Evolutionary conservation across 1,140 invertebrate species (phyloP), one percentile per base, ranked within the genome.

Genomic region (Rhopalosiphum padi): DNA sequence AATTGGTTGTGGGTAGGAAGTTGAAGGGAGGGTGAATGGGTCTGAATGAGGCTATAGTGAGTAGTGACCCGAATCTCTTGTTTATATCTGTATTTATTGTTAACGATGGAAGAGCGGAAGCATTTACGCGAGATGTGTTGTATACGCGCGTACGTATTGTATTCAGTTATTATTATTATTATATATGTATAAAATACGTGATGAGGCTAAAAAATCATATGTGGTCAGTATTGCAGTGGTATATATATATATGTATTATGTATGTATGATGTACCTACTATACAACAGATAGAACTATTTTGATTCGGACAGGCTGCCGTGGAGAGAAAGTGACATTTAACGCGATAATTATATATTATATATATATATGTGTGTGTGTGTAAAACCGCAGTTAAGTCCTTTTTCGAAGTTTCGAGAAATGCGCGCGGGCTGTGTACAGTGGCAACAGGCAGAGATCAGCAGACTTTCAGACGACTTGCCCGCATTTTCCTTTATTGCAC

Each of bases 241-340:
- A 46, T 46, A 85, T 41, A 25, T 23, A 41, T 87, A 35, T 0
- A 1, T n/a, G 43, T 46, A 46, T 46, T 46, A 85, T 41, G 5
- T 23, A 41, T 87, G 46, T n/a, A 85, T 25, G 43, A 87, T 87
- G 3, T 23, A 43, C 11, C 25, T 68, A 68, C 82, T 86, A 51
- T 51, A 41, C 23, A 41, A 43, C 37, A 41, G 11, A 51, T 21
- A 18, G 15, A 51, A 51, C 18, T 89, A 35, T 89, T 89, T 89
- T 89, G 88, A 89, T 15, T 55, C 23, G 88, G 35, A 37, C 51
- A 11, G 88, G 41, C 48, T 89, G 48, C 25, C 22, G 51, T 11
- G 88, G 51, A 89, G 88, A 89, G 88, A 89, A 89, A 89, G 88
- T 89, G 88, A 89, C 88, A 55, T 25, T 55, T 55, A 89, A 89